phyloP scores from a whole-genome alignment of 2,888 invertebrate species.

The Periphyllus acericola region DNA sequence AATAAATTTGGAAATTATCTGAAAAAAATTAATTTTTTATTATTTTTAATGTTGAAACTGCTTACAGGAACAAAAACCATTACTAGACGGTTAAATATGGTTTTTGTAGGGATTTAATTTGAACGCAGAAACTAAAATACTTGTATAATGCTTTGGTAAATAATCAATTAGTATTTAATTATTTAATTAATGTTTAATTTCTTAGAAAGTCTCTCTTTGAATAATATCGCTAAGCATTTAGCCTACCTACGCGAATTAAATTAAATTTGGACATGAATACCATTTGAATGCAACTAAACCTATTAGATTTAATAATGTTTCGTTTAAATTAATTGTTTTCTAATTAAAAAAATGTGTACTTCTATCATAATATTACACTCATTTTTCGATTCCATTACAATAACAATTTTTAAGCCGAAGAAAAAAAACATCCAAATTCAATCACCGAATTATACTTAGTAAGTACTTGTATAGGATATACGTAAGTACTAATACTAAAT shows the following conservation, averaged over 20 bases:
- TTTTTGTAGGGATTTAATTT: neutral
- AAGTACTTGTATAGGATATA: neutral
- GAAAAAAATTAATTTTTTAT: neutral
- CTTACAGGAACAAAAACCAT: neutral
- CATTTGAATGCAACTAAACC: neutral
- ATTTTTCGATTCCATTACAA: neutral
- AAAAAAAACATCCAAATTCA: neutral
- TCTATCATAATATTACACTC: too few relatives aligned
- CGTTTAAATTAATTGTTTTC: too few relatives aligned
- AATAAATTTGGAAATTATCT: neutral
- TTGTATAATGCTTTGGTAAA: neutral
- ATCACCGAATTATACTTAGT: neutral
- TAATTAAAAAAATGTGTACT: too few relatives aligned
- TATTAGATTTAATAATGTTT: neutral
- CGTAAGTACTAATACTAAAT: too few relatives aligned
- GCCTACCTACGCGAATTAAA: neutral
- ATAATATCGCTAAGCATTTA: neutral
- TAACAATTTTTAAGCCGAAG: too few relatives aligned
- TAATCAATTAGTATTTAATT: neutral
- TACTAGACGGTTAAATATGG: neutral
- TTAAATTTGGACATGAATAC: too few relatives aligned
- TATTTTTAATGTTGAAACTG: too few relatives aligned
- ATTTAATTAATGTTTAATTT: neutral
- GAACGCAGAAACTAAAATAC: neutral
- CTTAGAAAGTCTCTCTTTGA: neutral